Evolutionary conservation across 2,797 vertebrate genomes (phyloP).

Genomic region (Eremophila alpestris): DNA sequence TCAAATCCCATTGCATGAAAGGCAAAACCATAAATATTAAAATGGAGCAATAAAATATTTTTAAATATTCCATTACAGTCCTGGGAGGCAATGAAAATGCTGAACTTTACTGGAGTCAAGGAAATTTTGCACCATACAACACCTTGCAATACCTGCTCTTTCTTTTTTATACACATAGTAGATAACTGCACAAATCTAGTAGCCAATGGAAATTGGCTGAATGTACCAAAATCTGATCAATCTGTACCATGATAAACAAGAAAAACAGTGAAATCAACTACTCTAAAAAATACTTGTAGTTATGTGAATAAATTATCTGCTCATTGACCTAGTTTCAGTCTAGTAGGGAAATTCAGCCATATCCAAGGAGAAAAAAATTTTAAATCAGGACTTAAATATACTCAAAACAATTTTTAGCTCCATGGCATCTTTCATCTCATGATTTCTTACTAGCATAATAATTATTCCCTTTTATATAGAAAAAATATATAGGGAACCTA

Average conservation of each 20-base stretch:
- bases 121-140: neutral
- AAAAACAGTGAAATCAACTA: neutral
- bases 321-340: constrained; percentile 16
- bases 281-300: neutral
- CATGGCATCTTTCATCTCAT: neutral
- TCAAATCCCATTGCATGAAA: neutral
- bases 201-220: neutral
- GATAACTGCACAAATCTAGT: neutral
- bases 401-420: neutral
- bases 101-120: neutral
- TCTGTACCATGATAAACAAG: neutral
- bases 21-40: constrained; percentile 25
- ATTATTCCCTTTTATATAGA: neutral
- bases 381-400: neutral
- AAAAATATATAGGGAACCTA: neutral
- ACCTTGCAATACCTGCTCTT: neutral
- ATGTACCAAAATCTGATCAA: neutral
- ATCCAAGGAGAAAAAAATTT: neutral
- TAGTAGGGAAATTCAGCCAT: neutral
- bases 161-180: neutral
- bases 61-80: neutral
- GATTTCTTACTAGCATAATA: neutral
- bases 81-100: neutral
- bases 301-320: constrained; percentile 5
- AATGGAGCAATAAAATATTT: constrained; percentile 16